Conservation (phyloP, 2,113 vertebrate species). For the Chroicocephalus ridibundus region DNA sequence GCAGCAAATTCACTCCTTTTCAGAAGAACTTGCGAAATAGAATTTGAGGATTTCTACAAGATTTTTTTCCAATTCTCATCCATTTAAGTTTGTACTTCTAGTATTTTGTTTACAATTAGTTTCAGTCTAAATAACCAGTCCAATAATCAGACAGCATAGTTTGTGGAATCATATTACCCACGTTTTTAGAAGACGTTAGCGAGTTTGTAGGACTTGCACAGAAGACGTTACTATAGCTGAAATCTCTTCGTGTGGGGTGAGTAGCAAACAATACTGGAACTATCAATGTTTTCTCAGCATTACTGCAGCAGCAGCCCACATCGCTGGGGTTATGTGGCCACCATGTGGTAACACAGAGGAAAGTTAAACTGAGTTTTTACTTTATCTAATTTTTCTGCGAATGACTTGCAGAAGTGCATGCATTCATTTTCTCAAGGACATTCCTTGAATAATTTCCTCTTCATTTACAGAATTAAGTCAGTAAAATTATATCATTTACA, state of each 20-base stretch:
- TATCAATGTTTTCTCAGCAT: neutral
- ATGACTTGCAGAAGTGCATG: neutral
- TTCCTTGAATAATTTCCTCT: neutral
- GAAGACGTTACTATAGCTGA: neutral
- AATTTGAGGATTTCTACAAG: neutral
- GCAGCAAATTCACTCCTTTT: neutral
- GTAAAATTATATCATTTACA: neutral
- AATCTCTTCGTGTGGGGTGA: neutral
- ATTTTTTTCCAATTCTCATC: neutral
- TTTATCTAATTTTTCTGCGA: neutral
- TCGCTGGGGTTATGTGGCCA: slow-evolving; percentile 6
- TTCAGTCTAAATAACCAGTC: neutral
- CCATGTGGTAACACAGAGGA: neutral
- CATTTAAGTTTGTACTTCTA: neutral
- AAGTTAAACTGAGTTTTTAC: neutral
- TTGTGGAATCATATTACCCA: neutral
- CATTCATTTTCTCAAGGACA: neutral
- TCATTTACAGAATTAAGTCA: neutral
- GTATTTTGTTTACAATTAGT: neutral
- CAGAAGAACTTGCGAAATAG: neutral
- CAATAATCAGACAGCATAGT: neutral
- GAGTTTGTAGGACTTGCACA: neutral
- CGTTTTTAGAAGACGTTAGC: neutral
- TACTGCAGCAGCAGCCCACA: neutral
- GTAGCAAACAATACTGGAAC: neutral